phyloP scores from a whole-genome alignment of 1,140 invertebrate species.

The Diuraphis noxia region DNA sequence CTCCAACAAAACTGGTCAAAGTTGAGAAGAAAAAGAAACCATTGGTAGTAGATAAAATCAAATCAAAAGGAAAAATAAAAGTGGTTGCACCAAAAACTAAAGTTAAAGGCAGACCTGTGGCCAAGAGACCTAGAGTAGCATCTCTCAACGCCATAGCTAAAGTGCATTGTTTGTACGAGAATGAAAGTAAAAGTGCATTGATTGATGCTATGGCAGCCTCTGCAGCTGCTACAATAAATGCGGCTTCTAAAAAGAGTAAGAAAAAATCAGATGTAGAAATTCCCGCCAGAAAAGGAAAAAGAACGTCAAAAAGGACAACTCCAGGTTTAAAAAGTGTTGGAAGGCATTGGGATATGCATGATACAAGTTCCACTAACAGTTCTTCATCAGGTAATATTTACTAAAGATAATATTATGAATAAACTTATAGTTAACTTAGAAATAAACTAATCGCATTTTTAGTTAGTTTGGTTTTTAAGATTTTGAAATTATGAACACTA shows the following conservation, averaged over 20 bases:
- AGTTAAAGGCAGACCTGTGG: conserved; percentile 62
- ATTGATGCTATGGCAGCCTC: conserved; percentile 50
- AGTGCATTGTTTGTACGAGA: conserved; percentile 88
- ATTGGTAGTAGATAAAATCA: conserved; percentile 20
- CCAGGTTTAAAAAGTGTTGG: conserved; percentile 75
- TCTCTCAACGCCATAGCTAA: conserved; percentile 88
- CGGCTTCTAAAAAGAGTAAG: conserved; percentile 51
- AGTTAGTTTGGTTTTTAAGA: too few species aligned
- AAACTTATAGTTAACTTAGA: neutral
- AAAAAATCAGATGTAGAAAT: conserved; percentile 60
- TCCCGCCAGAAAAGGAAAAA: conserved; percentile 58
- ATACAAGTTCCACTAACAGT: conserved; percentile 64
- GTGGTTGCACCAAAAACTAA: neutral
- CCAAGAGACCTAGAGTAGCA: conserved; percentile 80
- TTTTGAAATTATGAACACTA: neutral
- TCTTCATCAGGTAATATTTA: conserved; percentile 59
- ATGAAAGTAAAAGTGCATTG: conserved; percentile 67
- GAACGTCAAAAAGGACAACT: conserved; percentile 70
- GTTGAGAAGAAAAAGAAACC: conserved; percentile 45
- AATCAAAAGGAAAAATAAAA: conserved; percentile 25
- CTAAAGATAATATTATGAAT: conserved; percentile 59
- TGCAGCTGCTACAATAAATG: neutral
- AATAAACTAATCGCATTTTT: neutral
- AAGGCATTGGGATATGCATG: conserved; percentile 80
- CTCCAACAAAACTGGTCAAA: neutral